Evolutionary conservation across 2,888 invertebrate genomes (phyloP).

Genomic region (Apodemia zela): DNA sequence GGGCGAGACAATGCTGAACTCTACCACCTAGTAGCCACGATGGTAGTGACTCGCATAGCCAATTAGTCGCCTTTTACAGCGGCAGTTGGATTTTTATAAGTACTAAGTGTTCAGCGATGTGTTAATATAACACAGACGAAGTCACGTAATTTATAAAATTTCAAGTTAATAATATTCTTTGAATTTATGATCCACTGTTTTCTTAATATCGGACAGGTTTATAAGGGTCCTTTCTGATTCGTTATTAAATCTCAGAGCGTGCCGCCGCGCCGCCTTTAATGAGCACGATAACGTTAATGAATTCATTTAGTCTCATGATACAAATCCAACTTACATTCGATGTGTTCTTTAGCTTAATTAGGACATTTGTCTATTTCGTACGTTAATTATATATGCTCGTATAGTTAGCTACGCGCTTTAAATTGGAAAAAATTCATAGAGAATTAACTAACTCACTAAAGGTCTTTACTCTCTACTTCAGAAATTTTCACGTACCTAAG

Average conservation of each 20-base stretch:
- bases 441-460: no score
- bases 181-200: neutral
- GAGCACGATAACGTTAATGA: slow-evolving; percentile 9
- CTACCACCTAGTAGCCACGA: no score
- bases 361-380: neutral
- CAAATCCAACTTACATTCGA: neutral
- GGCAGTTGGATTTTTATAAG: no score
- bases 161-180: neutral
- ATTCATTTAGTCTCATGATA: slow-evolving; percentile 9
- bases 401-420: no score
- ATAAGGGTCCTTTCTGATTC: slow-evolving; percentile 15
- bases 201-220: slow-evolving; percentile 12
- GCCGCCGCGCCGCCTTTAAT: neutral
- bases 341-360: neutral
- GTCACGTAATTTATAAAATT: neutral
- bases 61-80: no score
- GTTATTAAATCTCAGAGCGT: slow-evolving; percentile 17
- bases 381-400: no score
- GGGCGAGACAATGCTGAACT: no score
- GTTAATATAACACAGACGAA: neutral
- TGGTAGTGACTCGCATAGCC: no score
- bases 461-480: no score
- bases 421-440: no score
- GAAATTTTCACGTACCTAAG: no score
- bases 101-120: no score